Evolutionary conservation across 2,888 invertebrate species (phyloP), one percentile per base, ranked within the genome.

Genomic region (Archips xylosteana): DNA sequence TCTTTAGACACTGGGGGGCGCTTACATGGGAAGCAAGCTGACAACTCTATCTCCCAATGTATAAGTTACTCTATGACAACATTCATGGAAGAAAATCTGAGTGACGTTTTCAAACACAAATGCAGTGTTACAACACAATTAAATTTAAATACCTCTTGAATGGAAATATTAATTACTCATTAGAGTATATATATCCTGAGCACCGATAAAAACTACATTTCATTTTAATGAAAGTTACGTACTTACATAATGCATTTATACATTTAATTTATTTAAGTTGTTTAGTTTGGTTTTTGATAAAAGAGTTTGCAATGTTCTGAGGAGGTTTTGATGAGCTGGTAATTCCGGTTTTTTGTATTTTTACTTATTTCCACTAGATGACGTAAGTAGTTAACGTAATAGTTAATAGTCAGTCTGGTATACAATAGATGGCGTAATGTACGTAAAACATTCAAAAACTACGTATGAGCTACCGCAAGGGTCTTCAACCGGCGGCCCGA

Each of bases 81-180:
- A 88, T 87, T 87, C 85, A 87, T 82, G 85, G 85, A 87, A 87
- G 79, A 86, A 88, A 81, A 80, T 75, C 51, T 65, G 73, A 81
- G 82, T 87, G 87, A 88, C 87, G 84, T 89, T 85, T 85, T 79
- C 79, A 81, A 79, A 81, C 79, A 83, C 75, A 78, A 77, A 80
- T 75, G 34, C 62, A 57, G 39, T 49, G 79, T 79, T 79, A 79
- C 81, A 76, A 78, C 75, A 77, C 69, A 12, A 4, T 13, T 10
- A 47, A 54, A 61, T 39, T 23, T 4, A 12, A 49, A 5, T 64
- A 47, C 34, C 64, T 9, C 15, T 13, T 64, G n/a, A 42, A 1
- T 42, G 6, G 12, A 62, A 36, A 42, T 10, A 42, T 10, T n/a
- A 13, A 13, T 47, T n/a, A n/a, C n/a, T n/a, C n/a, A n/a, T n/a